Evolutionary conservation across 2,113 vertebrate species (phyloP).

Genomic region (Crotalus horridus): DNA sequence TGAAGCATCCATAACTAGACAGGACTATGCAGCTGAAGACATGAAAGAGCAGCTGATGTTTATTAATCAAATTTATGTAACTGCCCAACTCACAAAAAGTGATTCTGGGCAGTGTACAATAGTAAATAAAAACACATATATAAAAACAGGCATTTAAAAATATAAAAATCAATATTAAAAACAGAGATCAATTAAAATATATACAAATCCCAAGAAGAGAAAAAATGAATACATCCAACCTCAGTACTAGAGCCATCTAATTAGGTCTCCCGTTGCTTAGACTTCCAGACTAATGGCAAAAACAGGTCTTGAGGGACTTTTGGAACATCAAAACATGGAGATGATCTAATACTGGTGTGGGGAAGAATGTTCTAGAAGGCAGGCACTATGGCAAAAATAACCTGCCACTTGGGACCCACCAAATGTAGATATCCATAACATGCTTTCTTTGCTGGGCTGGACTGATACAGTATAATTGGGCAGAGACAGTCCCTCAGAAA

Average conservation of each 20-base stretch:
- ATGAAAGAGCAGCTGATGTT: background rate
- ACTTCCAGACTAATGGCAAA: background rate
- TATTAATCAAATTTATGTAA: background rate
- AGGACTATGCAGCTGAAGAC: background rate
- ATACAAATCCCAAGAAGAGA: background rate
- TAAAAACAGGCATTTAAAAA: background rate
- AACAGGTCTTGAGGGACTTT: background rate
- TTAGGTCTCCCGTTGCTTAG: background rate
- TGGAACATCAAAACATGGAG: background rate
- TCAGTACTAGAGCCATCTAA: background rate
- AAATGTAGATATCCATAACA: background rate
- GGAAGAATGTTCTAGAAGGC: background rate
- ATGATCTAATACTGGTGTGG: background rate
- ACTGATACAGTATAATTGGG: background rate
- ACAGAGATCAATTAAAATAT: background rate
- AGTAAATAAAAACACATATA: background rate
- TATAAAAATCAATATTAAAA: background rate
- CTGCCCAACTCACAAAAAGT: background rate
- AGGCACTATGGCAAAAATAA: background rate
- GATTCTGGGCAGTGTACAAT: background rate
- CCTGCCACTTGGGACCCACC: background rate
- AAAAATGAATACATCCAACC: background rate
- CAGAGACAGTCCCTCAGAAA: background rate
- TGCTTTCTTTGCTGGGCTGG: background rate
- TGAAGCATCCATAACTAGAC: background rate